Base-by-base conservation (phyloP, 2,888 invertebrate genomes). In the Netelia inedita region DNA sequence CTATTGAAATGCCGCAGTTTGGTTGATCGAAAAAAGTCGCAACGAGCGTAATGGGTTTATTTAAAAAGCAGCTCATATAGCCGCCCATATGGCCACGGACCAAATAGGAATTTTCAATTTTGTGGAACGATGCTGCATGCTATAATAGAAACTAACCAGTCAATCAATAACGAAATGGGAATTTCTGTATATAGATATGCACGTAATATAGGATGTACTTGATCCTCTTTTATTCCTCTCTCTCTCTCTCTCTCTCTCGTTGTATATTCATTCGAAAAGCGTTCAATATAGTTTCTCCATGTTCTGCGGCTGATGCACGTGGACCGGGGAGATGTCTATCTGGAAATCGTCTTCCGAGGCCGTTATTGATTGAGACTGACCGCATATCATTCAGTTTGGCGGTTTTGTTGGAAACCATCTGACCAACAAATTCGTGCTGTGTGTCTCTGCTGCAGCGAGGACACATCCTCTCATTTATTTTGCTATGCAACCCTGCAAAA, bases 301-400 rank as follows among this genome's bases (percentile, higher is more conserved):
- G 82, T 79, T 75, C 71, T 71, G 79, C 23, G 79, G 74, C 71
- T 75, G 79, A 83, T 75, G 65, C 79, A 79, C 75, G 79, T 83
- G 41, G 72, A 80, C 79, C 55, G 41, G 50, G 61, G 50, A 71
- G 83, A 80, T 80, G 72, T 66, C 72, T 76, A 75, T 83, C 69
- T 74, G 53, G 72, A 76, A 75, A 65, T 83, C 83, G 83, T 80
- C 83, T 80, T 83, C 75, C 50, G 66, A 35, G 76, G 66, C 59
- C 75, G 76, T 80, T 83, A 83, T 83, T 66, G 75, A 55, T 21
- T 72, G 71, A 23, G 57, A 72, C 66, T 61, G 75, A 83, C 80
- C 83, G 79, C 83, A 65, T 69, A 65, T 57, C 65, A 76, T 76
- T 80, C 66, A 80, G 80, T 80, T 83, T 80, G 53, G 83, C 71